Evolutionary conservation across 2,113 vertebrate species (phyloP).

Genomic region (Argyrosomus japonicus): DNA sequence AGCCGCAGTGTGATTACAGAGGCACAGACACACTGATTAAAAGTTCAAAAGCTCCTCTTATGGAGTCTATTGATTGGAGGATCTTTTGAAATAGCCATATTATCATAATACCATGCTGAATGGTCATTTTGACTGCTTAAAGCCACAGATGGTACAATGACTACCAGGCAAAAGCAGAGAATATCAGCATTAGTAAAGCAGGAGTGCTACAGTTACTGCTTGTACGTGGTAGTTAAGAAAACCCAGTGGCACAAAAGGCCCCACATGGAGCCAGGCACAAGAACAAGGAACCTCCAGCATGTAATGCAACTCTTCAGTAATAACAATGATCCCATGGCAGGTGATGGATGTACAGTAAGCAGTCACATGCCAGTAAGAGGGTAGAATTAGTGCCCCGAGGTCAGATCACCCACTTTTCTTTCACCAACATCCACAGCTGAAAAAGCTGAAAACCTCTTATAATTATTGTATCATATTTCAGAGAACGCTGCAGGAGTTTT

Average conservation of each 20-base stretch:
- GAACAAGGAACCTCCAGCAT: constrained; percentile 28
- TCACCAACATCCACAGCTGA: constrained; percentile 26
- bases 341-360: constrained; percentile 39
- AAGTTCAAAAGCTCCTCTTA: constrained; percentile 3
- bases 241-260: not conserved
- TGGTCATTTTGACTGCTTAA: constrained; percentile 1
- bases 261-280: constrained; percentile 58
- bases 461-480: constrained; percentile 51
- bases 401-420: constrained; percentile 20
- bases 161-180: not conserved
- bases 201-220: constrained; percentile 2
- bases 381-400: constrained; percentile 35
- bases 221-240: not conserved
- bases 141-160: not conserved
- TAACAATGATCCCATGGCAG: constrained; percentile 5
- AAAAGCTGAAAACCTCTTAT: constrained; percentile 3
- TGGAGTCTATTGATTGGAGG: constrained; percentile 5
- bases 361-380: constrained; percentile 5
- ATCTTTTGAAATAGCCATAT: constrained; percentile 4
- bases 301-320: constrained; percentile 34
- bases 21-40: not conserved
- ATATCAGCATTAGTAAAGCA: not conserved
- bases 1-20: constrained; percentile 47
- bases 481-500: constrained; percentile 23
- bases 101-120: constrained; percentile 18